A percentile compares a stretch with the other conserved stretches of the same genome.
These are phyloP conservation scores for Macrosteles quadrilineatus DNA, from an alignment of 1,140 invertebrate species.

Conservation along the genomic window DNA sequence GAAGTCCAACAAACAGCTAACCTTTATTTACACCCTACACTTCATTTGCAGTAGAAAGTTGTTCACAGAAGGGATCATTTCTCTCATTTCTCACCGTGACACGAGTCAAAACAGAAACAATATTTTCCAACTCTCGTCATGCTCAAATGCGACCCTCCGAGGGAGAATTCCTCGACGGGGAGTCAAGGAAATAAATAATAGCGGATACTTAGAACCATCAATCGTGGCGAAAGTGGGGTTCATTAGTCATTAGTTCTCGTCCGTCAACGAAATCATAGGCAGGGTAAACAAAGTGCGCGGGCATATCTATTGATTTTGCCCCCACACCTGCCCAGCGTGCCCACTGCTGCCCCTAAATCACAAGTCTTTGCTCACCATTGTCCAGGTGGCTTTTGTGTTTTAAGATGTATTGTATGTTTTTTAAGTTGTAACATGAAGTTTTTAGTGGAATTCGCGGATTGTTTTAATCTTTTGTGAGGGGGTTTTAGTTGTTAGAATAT, in stretches of 20 bases:
- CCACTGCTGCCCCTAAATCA: not conserved
- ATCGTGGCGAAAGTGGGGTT: not conserved
- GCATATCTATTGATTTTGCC: constrained; percentile 12
- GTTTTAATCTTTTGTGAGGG: no score
- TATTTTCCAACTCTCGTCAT: not conserved
- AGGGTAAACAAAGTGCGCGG: constrained; percentile 19
- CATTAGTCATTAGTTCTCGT: not conserved
- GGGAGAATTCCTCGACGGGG: not conserved
- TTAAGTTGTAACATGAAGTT: no score
- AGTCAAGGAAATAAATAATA: constrained; percentile 27
- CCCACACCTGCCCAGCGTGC: not conserved
- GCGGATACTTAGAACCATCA: constrained; percentile 13
- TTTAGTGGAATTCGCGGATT: no score
- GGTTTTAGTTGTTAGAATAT: no score
- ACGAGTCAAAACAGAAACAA: constrained; percentile 20
- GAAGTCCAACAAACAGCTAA: no score
- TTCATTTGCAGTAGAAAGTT: no score
- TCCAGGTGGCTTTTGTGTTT: no score
- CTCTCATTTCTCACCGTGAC: not conserved
- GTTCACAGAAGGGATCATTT: not conserved
- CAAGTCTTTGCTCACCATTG: no score
- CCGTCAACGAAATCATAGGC: constrained; percentile 16
- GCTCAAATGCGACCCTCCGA: not conserved
- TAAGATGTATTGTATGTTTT: no score
- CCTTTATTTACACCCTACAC: no score